Conservation (phyloP, 2,113 vertebrate genomes). For the Mola mola region DNA sequence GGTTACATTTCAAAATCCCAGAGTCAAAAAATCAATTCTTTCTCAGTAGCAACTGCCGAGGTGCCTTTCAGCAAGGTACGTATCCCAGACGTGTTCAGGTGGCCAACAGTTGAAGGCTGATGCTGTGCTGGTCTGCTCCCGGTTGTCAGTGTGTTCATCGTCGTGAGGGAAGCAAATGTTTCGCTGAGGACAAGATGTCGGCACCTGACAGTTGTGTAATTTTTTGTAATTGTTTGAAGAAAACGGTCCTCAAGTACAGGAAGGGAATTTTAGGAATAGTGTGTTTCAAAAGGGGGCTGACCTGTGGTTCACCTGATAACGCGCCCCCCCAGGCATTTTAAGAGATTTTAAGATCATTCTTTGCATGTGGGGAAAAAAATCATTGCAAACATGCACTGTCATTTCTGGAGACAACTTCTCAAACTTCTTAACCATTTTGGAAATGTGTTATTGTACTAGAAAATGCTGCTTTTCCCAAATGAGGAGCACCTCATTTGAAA, state of each 20-base stretch:
- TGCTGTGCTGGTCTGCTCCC: conserved; percentile 18
- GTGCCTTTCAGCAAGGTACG: conserved; percentile 61
- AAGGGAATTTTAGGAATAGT: neutral
- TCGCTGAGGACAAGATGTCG: neutral
- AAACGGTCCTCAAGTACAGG: neutral
- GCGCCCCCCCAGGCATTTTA: too few relatives aligned
- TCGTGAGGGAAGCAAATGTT: neutral
- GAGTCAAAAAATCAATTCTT: neutral
- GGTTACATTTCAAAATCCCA: conserved; percentile 1
- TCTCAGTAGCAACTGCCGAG: conserved; percentile 50
- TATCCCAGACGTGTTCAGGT: conserved; percentile 4
- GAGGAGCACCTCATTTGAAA: conserved; percentile 10
- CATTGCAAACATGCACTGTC: too few relatives aligned
- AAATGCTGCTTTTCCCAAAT: too few relatives aligned
- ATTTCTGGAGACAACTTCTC: too few relatives aligned
- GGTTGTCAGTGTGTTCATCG: conserved; percentile 3
- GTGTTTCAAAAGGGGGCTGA: neutral
- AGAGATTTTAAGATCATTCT: too few relatives aligned
- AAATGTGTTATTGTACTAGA: too few relatives aligned
- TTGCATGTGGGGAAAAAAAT: too few relatives aligned
- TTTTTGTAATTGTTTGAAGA: neutral
- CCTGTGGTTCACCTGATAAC: too few relatives aligned
- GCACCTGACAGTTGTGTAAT: neutral
- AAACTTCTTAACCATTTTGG: too few relatives aligned
- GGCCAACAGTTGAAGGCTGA: conserved; percentile 12